Evolutionary conservation across 2,797 vertebrate species (phyloP).

Genomic region (Urocyon cinereoargenteus): DNA sequence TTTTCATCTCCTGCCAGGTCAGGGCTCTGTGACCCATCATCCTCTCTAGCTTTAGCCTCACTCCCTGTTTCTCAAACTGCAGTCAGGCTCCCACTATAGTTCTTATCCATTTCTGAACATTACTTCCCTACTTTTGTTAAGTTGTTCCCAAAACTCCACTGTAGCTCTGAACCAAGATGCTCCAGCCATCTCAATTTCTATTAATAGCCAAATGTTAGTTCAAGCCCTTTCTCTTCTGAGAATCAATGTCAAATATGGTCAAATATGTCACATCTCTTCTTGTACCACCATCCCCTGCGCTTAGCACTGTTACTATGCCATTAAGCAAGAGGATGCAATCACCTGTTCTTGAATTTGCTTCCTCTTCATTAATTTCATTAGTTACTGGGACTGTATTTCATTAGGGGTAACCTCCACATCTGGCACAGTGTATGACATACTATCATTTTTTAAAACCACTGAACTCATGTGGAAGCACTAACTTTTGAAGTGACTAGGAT

Average conservation of each 20-base stretch:
- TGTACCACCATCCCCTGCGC: too few species aligned
- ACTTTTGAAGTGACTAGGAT: neutral
- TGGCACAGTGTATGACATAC: too few species aligned
- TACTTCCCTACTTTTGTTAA: neutral
- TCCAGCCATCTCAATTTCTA: neutral
- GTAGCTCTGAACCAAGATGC: neutral
- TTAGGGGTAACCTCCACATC: neutral
- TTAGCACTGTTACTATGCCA: too few species aligned
- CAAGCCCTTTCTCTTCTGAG: neutral
- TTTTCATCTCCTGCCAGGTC: neutral
- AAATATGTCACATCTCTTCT: neutral
- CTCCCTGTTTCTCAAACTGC: neutral
- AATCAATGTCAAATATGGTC: too few species aligned
- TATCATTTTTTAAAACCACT: neutral
- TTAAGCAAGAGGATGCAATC: too few species aligned
- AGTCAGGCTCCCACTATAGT: neutral
- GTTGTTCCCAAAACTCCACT: neutral
- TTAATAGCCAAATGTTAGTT: neutral
- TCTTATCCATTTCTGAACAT: neutral
- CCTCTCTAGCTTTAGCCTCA: neutral
- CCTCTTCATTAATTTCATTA: neutral
- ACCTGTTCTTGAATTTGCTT: neutral
- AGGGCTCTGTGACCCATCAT: fast-evolving
- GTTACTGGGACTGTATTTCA: neutral
- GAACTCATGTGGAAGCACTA: neutral